phyloP scores from a whole-genome alignment of 2,113 vertebrate species.

The Trematocara marginatum region DNA sequence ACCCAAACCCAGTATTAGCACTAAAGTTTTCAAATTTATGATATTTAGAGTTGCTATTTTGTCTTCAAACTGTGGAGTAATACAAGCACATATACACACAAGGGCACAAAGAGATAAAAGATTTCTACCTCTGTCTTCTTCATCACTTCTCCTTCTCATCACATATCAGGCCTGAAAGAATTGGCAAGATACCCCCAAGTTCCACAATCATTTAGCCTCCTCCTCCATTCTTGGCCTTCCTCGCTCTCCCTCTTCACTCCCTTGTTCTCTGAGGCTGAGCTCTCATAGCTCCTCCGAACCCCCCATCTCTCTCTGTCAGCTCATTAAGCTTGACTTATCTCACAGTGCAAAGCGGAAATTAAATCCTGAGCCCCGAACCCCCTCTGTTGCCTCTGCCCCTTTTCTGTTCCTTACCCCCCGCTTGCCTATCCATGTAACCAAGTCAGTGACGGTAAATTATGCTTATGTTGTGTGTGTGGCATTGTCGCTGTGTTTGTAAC shows the following conservation, averaged over 20 bases:
- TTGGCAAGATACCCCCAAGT: conserved; percentile 18
- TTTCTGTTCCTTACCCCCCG: conserved; percentile 1
- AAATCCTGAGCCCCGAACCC: conserved; percentile 46
- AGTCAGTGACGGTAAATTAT: conserved; percentile 3
- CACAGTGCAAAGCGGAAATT: conserved; percentile 65
- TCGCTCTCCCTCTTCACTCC: conserved; percentile 8
- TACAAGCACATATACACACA: not conserved
- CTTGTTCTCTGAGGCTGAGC: conserved; percentile 11
- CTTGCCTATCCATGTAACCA: not conserved
- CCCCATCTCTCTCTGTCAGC: conserved; percentile 62
- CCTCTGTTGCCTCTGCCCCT: conserved; percentile 16
- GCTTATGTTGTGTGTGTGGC: not conserved
- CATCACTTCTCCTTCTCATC: not conserved
- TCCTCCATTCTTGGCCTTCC: not conserved
- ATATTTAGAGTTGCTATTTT: not conserved
- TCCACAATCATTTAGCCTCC: conserved; percentile 11
- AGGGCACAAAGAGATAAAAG: not conserved
- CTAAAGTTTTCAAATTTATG: not conserved
- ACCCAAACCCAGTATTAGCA: not conserved
- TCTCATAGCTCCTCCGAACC: conserved; percentile 7
- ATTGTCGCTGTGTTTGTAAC: not conserved
- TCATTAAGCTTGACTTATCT: conserved; percentile 72
- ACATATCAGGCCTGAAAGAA: conserved; percentile 2
- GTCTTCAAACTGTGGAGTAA: not conserved
- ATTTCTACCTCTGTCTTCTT: not conserved